These are phyloP conservation scores for Neelides folsomi DNA, from an alignment of 2,888 invertebrate genomes.

Conservation along the genomic window DNA sequence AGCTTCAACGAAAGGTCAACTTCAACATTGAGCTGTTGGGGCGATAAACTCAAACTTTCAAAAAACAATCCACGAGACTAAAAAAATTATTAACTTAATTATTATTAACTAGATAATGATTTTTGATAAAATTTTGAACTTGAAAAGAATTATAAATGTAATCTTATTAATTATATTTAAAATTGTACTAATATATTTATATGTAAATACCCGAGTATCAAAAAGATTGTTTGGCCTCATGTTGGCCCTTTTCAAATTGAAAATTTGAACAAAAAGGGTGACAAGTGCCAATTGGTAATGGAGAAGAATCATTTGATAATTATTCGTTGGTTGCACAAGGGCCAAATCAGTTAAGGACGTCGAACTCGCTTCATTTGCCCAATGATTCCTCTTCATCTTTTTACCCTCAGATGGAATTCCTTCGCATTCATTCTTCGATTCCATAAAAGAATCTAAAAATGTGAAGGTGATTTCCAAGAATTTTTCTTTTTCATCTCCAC, in stretches of 20 bases:
- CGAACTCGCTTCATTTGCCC: slow-evolving; percentile 24
- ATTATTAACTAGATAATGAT: too few relatives aligned
- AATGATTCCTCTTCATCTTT: slow-evolving; percentile 17
- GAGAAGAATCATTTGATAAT: slow-evolving; percentile 60
- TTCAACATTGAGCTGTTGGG: slow-evolving; percentile 28
- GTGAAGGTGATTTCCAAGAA: slow-evolving; percentile 41
- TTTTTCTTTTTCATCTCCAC: slow-evolving; percentile 15
- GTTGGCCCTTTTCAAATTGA: slow-evolving; percentile 58
- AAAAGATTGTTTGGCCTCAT: slow-evolving; percentile 56
- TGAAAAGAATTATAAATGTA: too few relatives aligned
- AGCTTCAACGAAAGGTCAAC: slow-evolving; percentile 55
- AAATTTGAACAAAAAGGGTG: slow-evolving; percentile 63
- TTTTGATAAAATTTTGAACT: too few relatives aligned
- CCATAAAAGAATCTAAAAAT: slow-evolving; percentile 47
- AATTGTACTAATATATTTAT: not conserved
- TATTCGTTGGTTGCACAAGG: slow-evolving; percentile 57
- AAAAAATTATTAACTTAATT: not conserved
- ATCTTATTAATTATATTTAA: too few relatives aligned
- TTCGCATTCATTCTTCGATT: slow-evolving; percentile 38
- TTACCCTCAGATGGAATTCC: slow-evolving; percentile 5
- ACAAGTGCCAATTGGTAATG: slow-evolving; percentile 67
- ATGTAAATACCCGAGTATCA: slow-evolving; percentile 50
- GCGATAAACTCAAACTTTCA: slow-evolving; percentile 36
- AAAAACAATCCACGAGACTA: slow-evolving; percentile 40
- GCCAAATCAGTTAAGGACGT: slow-evolving; percentile 63